Percentiles rank a stretch among this genome's conserved stretches.
Evolutionary conservation across 2,113 vertebrate genomes (phyloP).

Genomic region (Halcyon malimbica): DNA sequence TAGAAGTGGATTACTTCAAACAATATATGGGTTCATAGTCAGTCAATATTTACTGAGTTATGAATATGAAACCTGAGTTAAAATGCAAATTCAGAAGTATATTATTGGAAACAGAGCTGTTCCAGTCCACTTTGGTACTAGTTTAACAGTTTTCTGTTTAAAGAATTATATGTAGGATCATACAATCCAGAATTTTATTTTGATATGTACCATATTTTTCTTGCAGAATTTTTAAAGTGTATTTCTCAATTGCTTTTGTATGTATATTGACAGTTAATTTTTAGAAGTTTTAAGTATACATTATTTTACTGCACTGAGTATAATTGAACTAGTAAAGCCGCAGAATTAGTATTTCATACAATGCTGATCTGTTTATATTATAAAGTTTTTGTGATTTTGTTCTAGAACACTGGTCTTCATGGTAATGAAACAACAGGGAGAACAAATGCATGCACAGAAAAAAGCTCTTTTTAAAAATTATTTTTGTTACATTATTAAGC

Average conservation of each 20-base stretch:
- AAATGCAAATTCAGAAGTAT: background rate
- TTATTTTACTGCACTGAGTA: background rate
- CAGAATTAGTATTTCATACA: background rate
- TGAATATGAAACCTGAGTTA: background rate
- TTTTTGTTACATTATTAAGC: background rate
- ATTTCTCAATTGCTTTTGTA: background rate
- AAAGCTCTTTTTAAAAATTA: rapidly evolving
- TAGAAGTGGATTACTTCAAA: background rate
- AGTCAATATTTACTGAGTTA: background rate
- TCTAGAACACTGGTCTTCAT: background rate
- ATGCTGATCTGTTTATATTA: background rate
- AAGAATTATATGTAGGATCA: background rate
- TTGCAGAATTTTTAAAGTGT: background rate
- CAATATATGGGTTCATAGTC: background rate
- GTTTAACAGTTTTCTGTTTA: background rate
- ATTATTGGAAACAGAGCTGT: background rate
- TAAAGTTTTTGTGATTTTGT: background rate
- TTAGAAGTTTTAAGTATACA: background rate
- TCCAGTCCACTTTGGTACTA: background rate
- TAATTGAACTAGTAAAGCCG: background rate
- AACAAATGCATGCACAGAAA: background rate
- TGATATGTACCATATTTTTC: background rate
- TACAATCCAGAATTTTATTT: background rate
- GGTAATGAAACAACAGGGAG: background rate
- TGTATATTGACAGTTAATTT: background rate